Conservation (phyloP, 2,797 vertebrate genomes). For the Anniella stebbinsi region DNA sequence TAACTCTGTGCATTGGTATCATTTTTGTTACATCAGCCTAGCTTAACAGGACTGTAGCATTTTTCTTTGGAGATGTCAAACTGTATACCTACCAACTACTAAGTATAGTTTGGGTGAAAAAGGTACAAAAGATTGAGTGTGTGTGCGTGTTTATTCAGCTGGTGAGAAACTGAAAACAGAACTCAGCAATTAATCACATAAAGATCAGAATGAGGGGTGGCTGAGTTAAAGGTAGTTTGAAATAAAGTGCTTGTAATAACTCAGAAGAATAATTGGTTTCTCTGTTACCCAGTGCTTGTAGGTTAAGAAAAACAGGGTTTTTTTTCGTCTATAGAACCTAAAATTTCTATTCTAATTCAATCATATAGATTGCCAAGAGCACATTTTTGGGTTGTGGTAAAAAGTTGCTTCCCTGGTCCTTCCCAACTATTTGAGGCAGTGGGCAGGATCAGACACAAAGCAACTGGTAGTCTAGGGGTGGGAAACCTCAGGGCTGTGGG, state of each 20-base stretch:
- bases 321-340: slow-evolving; percentile 15
- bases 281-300: not conserved
- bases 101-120: slow-evolving; percentile 20
- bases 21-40: too few relatives aligned
- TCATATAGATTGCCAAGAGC: slow-evolving; percentile 10
- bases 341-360: slow-evolving; percentile 44
- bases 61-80: not conserved
- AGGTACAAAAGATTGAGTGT: not conserved
- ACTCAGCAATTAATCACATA: not conserved
- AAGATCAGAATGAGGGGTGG: slow-evolving; percentile 27
- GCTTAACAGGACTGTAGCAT: not conserved
- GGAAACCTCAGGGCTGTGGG: too few relatives aligned
- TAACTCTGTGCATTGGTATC: not conserved
- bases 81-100: not conserved
- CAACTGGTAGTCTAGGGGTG: not conserved
- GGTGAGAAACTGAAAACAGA: slow-evolving; percentile 22
- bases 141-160: not conserved
- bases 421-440: not conserved
- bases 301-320: slow-evolving; percentile 18
- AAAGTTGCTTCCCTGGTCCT: not conserved
- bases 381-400: slow-evolving; percentile 45
- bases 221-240: slow-evolving; percentile 9
- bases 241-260: slow-evolving; percentile 26
- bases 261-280: not conserved
- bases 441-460: not conserved